Evolutionary conservation across 2,113 vertebrate genomes (phyloP), one percentile per base, ranked within the genome.

Genomic region (Clupea harengus): DNA sequence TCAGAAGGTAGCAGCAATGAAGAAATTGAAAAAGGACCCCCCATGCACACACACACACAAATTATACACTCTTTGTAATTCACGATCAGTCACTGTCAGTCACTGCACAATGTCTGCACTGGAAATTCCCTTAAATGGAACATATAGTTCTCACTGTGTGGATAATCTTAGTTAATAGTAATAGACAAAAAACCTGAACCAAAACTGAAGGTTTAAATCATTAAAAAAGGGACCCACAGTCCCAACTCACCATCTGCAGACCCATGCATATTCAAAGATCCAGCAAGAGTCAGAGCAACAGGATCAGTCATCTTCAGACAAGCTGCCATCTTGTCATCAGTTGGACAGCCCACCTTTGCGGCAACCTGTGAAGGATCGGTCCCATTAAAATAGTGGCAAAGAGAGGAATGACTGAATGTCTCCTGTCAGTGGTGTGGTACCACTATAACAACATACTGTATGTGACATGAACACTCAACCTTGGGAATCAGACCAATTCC

Each of bases 291-390:
- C 87, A 99, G 72, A 0, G 47, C 1, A 0, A 45, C 89, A 8
- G 98, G 94, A 39, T 97, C 95, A 0, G 95, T 93, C 60, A 85
- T 5, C 22, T 93, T 96, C 81, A 99, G 90, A 90, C 98, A 99
- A 47, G 22, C 17, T 5, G 93, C 95, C 95, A 99, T 89, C 0
- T 0, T 93, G 0, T 94, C 83, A 11, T 96, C 91, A 1, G 86
- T 90, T 7, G 95, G 94, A 87, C 98, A 99, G 87, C 95, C 96
- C 81, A 99, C 91, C 7, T 95, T 94, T 39, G 91, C 0, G 8
- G 95, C 98, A 13, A 99, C 0, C 98, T 99, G 92, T 8, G 72
- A 78, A 0, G 46, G 6, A 25, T 50, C 82, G 54, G 82, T 6
- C 15, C 15, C 7, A n/a, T 20, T 22, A n/a, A 3, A 39, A 2